These are phyloP conservation scores for Ennomos erosarius DNA, from an alignment of 2,888 invertebrate genomes.

Conservation along the genomic window DNA sequence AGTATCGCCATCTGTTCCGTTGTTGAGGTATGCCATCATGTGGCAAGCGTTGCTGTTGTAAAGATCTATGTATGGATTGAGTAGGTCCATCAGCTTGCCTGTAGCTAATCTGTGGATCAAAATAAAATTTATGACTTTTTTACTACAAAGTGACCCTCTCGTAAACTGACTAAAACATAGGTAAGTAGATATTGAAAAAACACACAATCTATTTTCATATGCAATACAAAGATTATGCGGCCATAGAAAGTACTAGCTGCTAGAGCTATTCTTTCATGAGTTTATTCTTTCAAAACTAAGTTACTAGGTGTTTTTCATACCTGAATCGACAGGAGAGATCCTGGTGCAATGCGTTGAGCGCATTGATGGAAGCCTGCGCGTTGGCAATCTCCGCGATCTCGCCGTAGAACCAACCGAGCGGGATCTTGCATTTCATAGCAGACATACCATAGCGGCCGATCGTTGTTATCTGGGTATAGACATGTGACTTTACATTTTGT, in stretches of 20 bases:
- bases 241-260: too few species aligned
- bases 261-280: too few species aligned
- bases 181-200: too few species aligned
- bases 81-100: slow-evolving; percentile 91
- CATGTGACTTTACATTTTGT: too few species aligned
- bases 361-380: slow-evolving; percentile 77
- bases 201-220: too few species aligned
- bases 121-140: too few species aligned
- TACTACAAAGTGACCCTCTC: too few species aligned
- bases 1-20: slow-evolving; percentile 86
- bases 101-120: slow-evolving; percentile 90
- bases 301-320: slow-evolving; percentile 43
- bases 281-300: too few species aligned
- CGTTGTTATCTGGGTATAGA: slow-evolving; percentile 89
- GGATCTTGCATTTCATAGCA: slow-evolving; percentile 94
- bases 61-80: slow-evolving; percentile 91
- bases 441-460: slow-evolving; percentile 97
- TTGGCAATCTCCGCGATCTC: slow-evolving; percentile 92
- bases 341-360: slow-evolving; percentile 74
- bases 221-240: too few species aligned
- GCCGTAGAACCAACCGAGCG: slow-evolving; percentile 97
- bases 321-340: slow-evolving; percentile 78
- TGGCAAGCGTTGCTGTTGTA: slow-evolving; percentile 93
- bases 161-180: too few species aligned
- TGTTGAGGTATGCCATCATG: slow-evolving; percentile 92